Percentiles rank a stretch among this genome's conserved stretches.
These are phyloP conservation scores for Zygothrica quintamaculata DNA, from an alignment of 2,888 invertebrate species.

Conservation along the genomic window DNA sequence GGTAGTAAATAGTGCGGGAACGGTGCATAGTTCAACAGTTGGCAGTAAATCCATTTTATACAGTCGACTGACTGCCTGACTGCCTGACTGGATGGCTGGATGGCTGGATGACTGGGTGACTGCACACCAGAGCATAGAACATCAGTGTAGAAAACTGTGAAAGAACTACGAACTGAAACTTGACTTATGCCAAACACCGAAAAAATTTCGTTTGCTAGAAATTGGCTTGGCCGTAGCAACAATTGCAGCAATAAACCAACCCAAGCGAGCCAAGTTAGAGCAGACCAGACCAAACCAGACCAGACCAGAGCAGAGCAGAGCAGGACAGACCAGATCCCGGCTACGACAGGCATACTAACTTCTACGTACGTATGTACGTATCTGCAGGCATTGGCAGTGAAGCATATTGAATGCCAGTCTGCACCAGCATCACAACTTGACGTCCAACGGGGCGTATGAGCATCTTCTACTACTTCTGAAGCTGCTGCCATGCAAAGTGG, in stretches of 20 bases:
- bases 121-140: slow-evolving; percentile 7
- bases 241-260: slow-evolving; percentile 67
- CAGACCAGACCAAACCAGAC: slow-evolving; percentile 9
- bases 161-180: slow-evolving; percentile 48
- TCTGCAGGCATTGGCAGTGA: slow-evolving; percentile 63
- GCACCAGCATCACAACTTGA: slow-evolving; percentile 42
- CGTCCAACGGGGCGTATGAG: slow-evolving; percentile 75
- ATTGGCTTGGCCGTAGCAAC: slow-evolving; percentile 56
- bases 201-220: slow-evolving; percentile 74
- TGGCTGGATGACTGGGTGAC: slow-evolving; percentile 15
- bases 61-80: slow-evolving; percentile 74
- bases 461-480: too few species aligned
- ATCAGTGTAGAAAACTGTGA: slow-evolving; percentile 13
- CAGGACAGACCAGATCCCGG: not conserved
- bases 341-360: too few species aligned
- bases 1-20: slow-evolving; percentile 73
- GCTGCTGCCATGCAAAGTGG: slow-evolving; percentile 65
- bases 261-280: slow-evolving; percentile 51
- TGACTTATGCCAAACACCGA: slow-evolving; percentile 76
- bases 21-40: slow-evolving; percentile 72
- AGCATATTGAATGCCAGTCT: slow-evolving; percentile 69
- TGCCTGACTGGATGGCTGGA: slow-evolving; percentile 62
- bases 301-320: not conserved
- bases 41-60: slow-evolving; percentile 81
- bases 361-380: slow-evolving; percentile 23